Percentiles rank a stretch among this genome's conserved stretches.
phyloP scores from a whole-genome alignment of 2,113 vertebrate genomes.

The Odontophorus gujanensis region DNA sequence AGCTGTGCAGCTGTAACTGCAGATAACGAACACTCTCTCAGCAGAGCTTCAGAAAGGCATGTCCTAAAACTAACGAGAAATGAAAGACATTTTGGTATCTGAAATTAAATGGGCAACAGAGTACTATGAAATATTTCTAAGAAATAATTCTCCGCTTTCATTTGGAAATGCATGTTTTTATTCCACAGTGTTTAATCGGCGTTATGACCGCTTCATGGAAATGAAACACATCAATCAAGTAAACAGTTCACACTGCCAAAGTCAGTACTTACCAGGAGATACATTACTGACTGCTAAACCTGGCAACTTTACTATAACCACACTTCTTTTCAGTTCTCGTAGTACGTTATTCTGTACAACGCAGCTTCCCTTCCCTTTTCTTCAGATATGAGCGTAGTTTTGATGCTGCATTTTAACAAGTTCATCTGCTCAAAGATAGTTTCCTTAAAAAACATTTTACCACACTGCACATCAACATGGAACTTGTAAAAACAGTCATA shows the following conservation, averaged over 20 bases:
- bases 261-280: background rate
- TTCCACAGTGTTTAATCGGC: conserved; percentile 12
- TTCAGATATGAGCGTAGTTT: background rate
- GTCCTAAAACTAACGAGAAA: background rate
- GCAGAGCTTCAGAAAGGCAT: background rate
- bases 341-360: background rate
- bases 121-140: background rate
- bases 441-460: background rate
- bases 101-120: background rate
- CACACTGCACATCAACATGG: background rate
- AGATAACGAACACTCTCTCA: background rate
- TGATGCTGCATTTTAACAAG: background rate
- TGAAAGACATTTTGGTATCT: background rate
- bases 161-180: background rate
- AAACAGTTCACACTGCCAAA: conserved; percentile 5
- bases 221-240: background rate
- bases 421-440: background rate
- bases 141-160: background rate
- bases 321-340: background rate
- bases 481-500: background rate
- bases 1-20: background rate
- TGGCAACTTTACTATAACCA: background rate
- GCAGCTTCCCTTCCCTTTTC: background rate
- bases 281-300: background rate
- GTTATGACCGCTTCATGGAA: conserved; percentile 5